Percentiles rank a stretch among this genome's conserved stretches.
phyloP scores from a whole-genome alignment of 2,797 vertebrate species.

The Sorex maritimensis region DNA sequence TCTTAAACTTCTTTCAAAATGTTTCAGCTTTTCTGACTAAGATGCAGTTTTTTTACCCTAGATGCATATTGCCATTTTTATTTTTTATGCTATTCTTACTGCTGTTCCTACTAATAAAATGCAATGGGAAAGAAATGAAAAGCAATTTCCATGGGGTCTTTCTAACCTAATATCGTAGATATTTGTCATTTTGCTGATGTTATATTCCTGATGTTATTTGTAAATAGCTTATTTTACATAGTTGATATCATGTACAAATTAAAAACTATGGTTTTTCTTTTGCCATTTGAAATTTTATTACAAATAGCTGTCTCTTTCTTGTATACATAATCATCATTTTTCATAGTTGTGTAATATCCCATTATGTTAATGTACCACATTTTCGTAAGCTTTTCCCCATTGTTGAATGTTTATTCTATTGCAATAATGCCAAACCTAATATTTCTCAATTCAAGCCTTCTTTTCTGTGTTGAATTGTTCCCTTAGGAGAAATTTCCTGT shows the following conservation, averaged over 20 bases:
- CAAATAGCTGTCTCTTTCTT: conserved; percentile 56
- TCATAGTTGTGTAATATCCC: conserved; percentile 55
- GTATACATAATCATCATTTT: conserved; percentile 71
- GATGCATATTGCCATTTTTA: conserved; percentile 14
- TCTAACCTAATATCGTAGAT: conserved; percentile 16
- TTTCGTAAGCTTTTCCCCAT: conserved; percentile 31
- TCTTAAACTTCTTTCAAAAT: background rate
- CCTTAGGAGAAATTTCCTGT: conserved; percentile 37
- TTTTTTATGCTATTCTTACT: conserved; percentile 37
- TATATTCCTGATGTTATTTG: conserved; percentile 53
- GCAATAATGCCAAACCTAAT: background rate
- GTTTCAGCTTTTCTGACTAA: conserved; percentile 28
- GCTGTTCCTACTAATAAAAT: conserved; percentile 57
- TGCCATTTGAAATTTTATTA: conserved; percentile 44
- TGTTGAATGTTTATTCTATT: conserved; percentile 37
- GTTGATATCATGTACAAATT: conserved; percentile 55
- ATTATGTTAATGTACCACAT: conserved; percentile 31
- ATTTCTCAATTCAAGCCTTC: background rate
- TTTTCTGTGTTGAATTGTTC: conserved; percentile 63
- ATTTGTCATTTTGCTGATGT: conserved; percentile 62
- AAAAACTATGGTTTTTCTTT: conserved; percentile 2
- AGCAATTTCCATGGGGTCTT: conserved; percentile 47
- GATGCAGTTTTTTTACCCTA: conserved; percentile 46
- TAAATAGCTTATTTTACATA: conserved; percentile 55
- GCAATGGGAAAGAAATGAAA: conserved; percentile 36